Base-by-base conservation (phyloP, 2,113 vertebrate genomes). In the Pagrus major region DNA sequence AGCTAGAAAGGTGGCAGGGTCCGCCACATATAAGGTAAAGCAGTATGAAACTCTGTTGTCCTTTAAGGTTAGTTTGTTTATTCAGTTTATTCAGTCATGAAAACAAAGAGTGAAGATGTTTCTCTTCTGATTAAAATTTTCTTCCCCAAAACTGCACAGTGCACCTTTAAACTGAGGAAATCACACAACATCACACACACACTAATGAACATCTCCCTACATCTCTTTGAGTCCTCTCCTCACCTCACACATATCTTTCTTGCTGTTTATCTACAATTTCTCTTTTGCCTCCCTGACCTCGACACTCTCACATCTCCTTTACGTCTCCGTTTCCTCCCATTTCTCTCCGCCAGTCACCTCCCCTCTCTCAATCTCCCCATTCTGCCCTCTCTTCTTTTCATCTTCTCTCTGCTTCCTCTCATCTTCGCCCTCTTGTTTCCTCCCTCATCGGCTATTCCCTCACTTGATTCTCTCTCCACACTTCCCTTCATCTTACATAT, bases 201-300 rank as follows among this genome's bases (percentile, higher is more conserved):
- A n/a, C n/a, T 58, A 52, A 69, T 46, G 59, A 89, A 66, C 42
- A 80, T 60, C 76, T 71, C 39, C n/a, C 59, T 23, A 27, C 58
- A 10, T 70, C 56, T 55, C 55, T 54, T 68, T 33, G 54, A 55
- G 18, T 56, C 41, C n/a, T 67, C 55, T 47, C 42, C 61, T 72
- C 67, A 59, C 78, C 46, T 33, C 73, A 21, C 51, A 64, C 56
- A 21, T 46, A 64, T 81, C 72, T 71, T 51, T 73, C 46, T 46
- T 46, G 42, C 60, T 78, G 58, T 86, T 85, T 84, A 83, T 79
- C 70, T 80, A 49, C 49, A 61, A 49, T 81, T 73, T 79, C 47
- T 74, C 42, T 77, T 69, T 55, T 23, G n/a, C 54, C 44, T 71
- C 47, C 71, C 44, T 27, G 14, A 79, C 76, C 55, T 73, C 56